Percentiles rank a stretch among this genome's conserved stretches.
Conservation (phyloP, 2,888 invertebrate species). For the Sarcophaga caerulescens region DNA sequence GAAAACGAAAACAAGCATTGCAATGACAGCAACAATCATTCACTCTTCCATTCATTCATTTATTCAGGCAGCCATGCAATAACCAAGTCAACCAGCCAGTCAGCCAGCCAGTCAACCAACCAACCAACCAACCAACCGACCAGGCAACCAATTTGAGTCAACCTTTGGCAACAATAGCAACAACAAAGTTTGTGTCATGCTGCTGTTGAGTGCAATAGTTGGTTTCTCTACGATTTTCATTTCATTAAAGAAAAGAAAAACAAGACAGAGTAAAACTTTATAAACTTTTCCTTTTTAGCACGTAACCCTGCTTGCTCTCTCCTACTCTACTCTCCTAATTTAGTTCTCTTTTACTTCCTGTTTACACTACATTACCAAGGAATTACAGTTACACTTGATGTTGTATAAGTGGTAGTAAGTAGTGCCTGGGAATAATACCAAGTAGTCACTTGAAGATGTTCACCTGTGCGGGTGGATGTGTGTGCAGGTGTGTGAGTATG, state of each 20-base stretch:
- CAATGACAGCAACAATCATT: conserved; percentile 1
- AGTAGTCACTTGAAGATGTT: background rate
- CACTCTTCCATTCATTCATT: background rate
- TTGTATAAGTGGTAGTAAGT: conserved; percentile 3
- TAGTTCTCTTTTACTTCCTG: conserved; percentile 26
- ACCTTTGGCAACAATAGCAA: conserved; percentile 33
- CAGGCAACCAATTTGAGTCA: background rate
- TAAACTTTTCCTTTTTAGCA: conserved; percentile 9
- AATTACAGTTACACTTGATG: conserved; percentile 34
- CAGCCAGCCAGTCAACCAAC: conserved; percentile 4
- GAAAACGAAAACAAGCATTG: background rate
- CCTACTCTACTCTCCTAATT: background rate
- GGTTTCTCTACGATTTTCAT: conserved; percentile 13
- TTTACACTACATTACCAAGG: conserved; percentile 46
- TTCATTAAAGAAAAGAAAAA: background rate
- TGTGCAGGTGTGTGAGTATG: too few species aligned
- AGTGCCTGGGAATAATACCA: conserved; percentile 4
- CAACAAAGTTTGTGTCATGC: background rate
- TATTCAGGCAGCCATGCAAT: conserved; percentile 17
- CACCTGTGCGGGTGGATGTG: too few species aligned
- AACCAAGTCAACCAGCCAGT: too few species aligned
- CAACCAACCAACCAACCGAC: conserved; percentile 24
- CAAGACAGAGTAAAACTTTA: conserved; percentile 1
- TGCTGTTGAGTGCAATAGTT: conserved; percentile 7
- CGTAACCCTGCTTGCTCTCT: background rate